Evolutionary conservation across 2,113 vertebrate genomes (phyloP), one percentile per base, ranked within the genome.

Genomic region (Takifugu bimaculatus): DNA sequence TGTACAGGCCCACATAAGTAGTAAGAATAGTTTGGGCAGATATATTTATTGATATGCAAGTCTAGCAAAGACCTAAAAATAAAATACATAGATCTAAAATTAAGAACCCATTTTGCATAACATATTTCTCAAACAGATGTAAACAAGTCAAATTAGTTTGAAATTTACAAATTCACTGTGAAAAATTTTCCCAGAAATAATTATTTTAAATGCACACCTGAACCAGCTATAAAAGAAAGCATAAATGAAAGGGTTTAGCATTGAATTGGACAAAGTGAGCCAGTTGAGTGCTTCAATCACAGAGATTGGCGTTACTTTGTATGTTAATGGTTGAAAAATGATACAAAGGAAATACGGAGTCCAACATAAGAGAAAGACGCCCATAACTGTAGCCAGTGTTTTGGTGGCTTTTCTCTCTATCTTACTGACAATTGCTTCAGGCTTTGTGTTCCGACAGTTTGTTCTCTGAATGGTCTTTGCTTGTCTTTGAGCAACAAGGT

Each of bases 211-310:
- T 11, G 73, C 70, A 13, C 59, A 52, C 47, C 64, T 5, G 20
- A 71, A 77, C 78, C 73, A 73, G 26, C 61, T 60, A 50, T 72
- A 79, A 50, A 79, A 79, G 26, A 79, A 79, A 4, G 60, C 68
- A 32, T 79, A 75, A 1, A 79, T 39, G 6, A 68, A 73, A 0
- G 68, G 72, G 50, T 73, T 80, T 4, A 76, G 57, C 64, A 59
- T 55, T n/a, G 72, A 74, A 49, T 78, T 78, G 12, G 67, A 74
- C 60, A 28, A n/a, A 14, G 26, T 14, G 1, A 80, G 43, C 62
- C 73, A 76, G 1, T 39, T 54, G 5, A 70, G 4, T 0, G 55
- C 2, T 43, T 69, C 65, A 42, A 54, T 54, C 4, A 75, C 4
- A 60, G 48, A 5, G 12, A 57, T 1, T 6, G 71, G 68, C 3